These are phyloP conservation scores for Micronycteris hirsuta DNA, from an alignment of 2,113 vertebrate species.

Conservation along the genomic window DNA sequence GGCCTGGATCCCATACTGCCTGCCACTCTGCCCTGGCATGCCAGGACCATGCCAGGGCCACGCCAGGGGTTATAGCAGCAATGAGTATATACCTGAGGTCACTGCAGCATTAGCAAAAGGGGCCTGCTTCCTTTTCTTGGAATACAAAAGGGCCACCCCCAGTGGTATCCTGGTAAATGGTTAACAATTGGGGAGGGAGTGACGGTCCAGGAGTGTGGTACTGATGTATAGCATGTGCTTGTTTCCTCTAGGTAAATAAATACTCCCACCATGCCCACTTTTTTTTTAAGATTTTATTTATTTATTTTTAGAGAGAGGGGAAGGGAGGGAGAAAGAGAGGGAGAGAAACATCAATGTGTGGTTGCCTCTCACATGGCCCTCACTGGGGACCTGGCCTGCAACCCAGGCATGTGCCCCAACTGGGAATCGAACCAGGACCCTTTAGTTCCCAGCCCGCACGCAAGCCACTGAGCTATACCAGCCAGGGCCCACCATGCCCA, in stretches of 20 bases:
- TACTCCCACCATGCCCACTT: neutral
- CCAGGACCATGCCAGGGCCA: neutral
- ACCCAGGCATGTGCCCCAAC: too few relatives aligned
- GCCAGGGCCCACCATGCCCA: neutral
- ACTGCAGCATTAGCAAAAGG: neutral
- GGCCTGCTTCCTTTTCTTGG: neutral
- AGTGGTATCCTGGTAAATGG: neutral
- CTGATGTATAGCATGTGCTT: neutral
- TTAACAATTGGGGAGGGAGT: rapidly evolving
- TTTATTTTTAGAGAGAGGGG: too few relatives aligned
- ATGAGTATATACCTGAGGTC: neutral
- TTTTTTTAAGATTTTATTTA: too few relatives aligned
- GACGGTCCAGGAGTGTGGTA: too few relatives aligned
- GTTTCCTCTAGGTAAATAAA: neutral
- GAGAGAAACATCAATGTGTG: too few relatives aligned
- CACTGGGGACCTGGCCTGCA: too few relatives aligned
- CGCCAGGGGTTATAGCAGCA: neutral
- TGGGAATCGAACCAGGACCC: too few relatives aligned
- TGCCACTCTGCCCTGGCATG: neutral
- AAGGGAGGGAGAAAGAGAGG: too few relatives aligned
- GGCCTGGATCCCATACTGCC: neutral
- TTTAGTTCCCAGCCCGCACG: too few relatives aligned
- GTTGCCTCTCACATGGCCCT: too few relatives aligned
- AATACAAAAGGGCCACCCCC: neutral
- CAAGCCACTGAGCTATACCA: too few relatives aligned